Percentiles rank a stretch among this genome's conserved stretches.
phyloP scores from a whole-genome alignment of 2,113 vertebrate genomes.

The Toxostoma redivivum region DNA sequence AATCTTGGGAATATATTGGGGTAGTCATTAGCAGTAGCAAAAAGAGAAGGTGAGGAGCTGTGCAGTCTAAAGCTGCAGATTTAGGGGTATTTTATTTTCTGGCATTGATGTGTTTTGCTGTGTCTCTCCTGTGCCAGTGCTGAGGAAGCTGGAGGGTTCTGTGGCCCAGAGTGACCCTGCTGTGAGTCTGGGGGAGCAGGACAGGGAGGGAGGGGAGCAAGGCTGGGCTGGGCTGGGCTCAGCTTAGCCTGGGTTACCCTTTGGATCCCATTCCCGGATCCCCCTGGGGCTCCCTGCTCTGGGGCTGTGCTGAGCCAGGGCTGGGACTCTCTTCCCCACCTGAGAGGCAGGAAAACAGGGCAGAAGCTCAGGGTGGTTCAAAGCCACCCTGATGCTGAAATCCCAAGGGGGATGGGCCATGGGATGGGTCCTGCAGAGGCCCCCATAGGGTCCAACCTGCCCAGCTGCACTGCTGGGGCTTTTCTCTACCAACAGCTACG shows the following conservation, averaged over 20 bases:
- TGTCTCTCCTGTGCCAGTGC: background rate
- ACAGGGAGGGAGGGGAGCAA: no score
- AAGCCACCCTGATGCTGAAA: background rate
- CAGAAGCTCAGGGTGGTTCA: background rate
- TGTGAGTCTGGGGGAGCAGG: background rate
- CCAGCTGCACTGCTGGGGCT: background rate
- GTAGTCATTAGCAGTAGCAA: background rate
- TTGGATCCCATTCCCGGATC: no score
- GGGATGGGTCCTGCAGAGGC: background rate
- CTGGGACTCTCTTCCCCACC: background rate
- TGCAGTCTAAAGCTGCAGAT: background rate
- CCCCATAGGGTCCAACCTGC: background rate
- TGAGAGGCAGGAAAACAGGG: background rate
- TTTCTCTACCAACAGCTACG: background rate
- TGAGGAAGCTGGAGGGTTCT: background rate
- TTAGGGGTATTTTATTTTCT: background rate
- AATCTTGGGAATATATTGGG: background rate
- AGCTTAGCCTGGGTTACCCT: rapidly evolving
- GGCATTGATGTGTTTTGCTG: background rate
- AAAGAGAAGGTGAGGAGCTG: background rate
- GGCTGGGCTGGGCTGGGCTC: background rate
- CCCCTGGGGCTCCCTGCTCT: background rate
- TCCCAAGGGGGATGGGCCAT: background rate
- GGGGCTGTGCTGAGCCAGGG: background rate
- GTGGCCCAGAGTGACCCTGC: background rate